Evolutionary conservation across 2,113 vertebrate genomes (phyloP).

Genomic region (Leucosticte australis): DNA sequence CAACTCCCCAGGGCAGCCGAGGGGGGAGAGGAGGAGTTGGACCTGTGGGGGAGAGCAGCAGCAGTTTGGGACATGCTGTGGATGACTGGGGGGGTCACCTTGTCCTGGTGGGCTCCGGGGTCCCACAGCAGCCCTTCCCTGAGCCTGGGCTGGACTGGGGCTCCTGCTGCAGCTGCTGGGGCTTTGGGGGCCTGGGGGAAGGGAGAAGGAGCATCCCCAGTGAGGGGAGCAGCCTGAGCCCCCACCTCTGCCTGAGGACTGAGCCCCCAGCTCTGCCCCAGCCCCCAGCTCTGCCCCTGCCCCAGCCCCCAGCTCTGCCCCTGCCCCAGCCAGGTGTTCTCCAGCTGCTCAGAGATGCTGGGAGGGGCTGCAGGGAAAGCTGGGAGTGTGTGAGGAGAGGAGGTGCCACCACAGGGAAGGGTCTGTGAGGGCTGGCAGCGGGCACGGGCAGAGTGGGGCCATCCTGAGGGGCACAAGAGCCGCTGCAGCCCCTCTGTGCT

Average conservation of each 20-base stretch:
- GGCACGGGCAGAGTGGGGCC: fast-evolving
- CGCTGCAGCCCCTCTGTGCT: not conserved
- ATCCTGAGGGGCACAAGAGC: not conserved
- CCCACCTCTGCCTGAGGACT: no score
- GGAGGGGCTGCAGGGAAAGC: not conserved
- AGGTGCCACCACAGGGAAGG: not conserved
- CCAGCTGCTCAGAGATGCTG: not conserved
- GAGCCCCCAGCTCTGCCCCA: not conserved
- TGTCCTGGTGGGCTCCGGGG: not conserved
- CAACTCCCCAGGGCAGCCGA: not conserved
- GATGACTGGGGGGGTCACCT: not conserved
- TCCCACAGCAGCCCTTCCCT: not conserved
- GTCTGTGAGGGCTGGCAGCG: not conserved
- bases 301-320: not conserved
- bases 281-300: not conserved
- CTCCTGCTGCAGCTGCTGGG: not conserved
- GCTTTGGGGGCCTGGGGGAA: not conserved
- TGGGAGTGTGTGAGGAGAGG: not conserved
- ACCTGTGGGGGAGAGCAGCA: fast-evolving
- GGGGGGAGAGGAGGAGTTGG: not conserved
- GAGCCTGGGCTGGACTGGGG: not conserved
- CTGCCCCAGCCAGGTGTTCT: not conserved
- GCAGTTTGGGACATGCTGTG: fast-evolving
- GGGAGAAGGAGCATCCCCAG: not conserved
- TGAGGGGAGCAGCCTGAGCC: fast-evolving